These are phyloP conservation scores for Ischnus inquisitorius DNA, from an alignment of 2,888 invertebrate genomes.

Conservation along the genomic window DNA sequence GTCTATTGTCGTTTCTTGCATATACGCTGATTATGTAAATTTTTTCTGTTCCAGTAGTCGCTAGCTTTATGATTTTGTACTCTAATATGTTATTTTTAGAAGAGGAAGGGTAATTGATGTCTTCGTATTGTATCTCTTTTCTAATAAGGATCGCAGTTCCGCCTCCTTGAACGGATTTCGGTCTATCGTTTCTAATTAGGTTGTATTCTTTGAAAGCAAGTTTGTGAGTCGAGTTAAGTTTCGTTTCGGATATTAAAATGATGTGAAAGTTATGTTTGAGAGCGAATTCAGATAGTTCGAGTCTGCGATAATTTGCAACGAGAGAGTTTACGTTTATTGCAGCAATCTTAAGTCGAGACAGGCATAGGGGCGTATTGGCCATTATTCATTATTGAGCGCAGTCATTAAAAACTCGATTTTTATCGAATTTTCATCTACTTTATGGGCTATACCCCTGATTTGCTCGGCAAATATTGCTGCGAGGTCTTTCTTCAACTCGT, in stretches of 20 bases:
- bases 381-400: no score
- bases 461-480: not conserved
- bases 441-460: not conserved
- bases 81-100: conserved; percentile 33
- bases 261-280: conserved; percentile 17
- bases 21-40: conserved; percentile 23
- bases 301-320: not conserved
- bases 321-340: not conserved
- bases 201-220: not conserved
- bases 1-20: conserved; percentile 14
- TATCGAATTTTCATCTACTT: no score
- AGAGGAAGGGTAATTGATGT: conserved; percentile 17
- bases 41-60: not conserved
- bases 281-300: not conserved
- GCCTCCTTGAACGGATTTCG: conserved; percentile 30
- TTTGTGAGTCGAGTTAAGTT: conserved; percentile 27
- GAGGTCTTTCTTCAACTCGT: not conserved
- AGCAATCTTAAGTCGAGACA: not conserved
- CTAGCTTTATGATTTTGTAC: conserved; percentile 38
- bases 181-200: conserved; percentile 19
- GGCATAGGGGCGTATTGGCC: not conserved
- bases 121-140: conserved; percentile 2
- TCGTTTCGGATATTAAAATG: conserved; percentile 36
- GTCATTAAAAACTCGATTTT: no score
- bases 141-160: conserved; percentile 34